Percentiles rank a stretch among this genome's conserved stretches.
These are phyloP conservation scores for Camarhynchus parvulus DNA, from an alignment of 2,113 vertebrate species.

Conservation along the genomic window DNA sequence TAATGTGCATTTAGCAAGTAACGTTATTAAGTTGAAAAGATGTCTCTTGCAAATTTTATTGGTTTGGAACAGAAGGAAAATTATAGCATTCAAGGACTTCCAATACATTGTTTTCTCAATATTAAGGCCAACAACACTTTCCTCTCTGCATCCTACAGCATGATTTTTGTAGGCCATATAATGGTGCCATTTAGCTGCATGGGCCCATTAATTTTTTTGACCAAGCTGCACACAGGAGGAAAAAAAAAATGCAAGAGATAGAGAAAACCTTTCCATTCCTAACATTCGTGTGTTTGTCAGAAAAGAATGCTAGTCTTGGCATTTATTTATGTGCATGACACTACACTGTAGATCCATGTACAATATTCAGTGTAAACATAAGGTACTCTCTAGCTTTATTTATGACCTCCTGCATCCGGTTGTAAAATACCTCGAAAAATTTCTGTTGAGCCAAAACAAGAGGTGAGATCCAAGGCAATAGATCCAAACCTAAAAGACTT, in stretches of 20 bases:
- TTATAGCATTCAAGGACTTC: neutral
- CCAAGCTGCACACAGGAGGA: neutral
- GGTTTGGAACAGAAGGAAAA: constrained; percentile 18
- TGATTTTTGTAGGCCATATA: neutral
- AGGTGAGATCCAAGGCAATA: neutral
- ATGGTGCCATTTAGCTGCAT: neutral
- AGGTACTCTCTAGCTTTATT: neutral
- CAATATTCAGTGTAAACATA: neutral
- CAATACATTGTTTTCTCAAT: neutral
- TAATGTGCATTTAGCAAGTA: constrained; percentile 18
- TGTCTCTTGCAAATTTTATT: neutral
- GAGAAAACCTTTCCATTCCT: neutral
- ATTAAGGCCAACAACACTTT: neutral
- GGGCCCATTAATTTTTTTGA: neutral
- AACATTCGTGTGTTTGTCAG: neutral
- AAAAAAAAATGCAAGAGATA: neutral
- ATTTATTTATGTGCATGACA: neutral
- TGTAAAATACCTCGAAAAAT: neutral
- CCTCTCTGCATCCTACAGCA: neutral
- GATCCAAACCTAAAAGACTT: neutral
- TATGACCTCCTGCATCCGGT: neutral
- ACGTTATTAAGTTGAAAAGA: neutral
- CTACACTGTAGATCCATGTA: neutral
- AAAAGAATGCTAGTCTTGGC: neutral
- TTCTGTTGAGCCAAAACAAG: neutral